Conservation (phyloP, 1,140 invertebrate genomes). For the Saccostrea cuccullata region DNA sequence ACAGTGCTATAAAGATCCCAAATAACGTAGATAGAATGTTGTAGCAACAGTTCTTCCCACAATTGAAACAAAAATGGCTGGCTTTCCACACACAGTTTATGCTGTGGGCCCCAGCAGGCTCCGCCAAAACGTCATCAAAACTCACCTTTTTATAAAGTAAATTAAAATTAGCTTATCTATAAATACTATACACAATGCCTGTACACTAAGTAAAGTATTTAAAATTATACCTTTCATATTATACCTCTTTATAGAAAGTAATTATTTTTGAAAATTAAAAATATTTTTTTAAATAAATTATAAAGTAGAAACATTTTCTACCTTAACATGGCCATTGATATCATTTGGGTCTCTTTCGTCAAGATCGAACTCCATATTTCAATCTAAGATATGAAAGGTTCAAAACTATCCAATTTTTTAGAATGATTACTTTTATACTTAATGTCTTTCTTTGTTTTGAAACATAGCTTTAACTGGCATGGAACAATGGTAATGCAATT, state of each 20-base stretch:
- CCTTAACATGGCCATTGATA: conserved; percentile 43
- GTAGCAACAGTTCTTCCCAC: conserved; percentile 86
- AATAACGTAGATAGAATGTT: conserved; percentile 84
- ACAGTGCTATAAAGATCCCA: conserved; percentile 84
- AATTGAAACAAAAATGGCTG: conserved; percentile 84
- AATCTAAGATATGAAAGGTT: background rate
- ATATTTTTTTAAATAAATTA: background rate
- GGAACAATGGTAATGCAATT: background rate
- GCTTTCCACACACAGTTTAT: conserved; percentile 87
- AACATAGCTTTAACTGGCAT: background rate
- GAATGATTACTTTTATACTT: background rate
- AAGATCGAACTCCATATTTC: conserved; percentile 3
- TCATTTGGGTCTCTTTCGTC: conserved; percentile 47
- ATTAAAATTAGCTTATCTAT: background rate
- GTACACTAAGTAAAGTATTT: background rate
- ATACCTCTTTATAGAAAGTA: background rate
- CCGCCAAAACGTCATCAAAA: conserved; percentile 57
- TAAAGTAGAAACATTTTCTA: background rate
- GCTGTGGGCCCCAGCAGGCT: conserved; percentile 80
- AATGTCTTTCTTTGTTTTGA: background rate
- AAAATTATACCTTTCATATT: too few relatives aligned
- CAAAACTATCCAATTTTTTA: background rate
- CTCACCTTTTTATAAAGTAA: conserved; percentile 41
- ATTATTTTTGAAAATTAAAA: background rate
- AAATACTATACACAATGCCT: background rate